These are phyloP conservation scores for Champsocephalus gunnari DNA, from an alignment of 2,797 vertebrate species.

Conservation along the genomic window DNA sequence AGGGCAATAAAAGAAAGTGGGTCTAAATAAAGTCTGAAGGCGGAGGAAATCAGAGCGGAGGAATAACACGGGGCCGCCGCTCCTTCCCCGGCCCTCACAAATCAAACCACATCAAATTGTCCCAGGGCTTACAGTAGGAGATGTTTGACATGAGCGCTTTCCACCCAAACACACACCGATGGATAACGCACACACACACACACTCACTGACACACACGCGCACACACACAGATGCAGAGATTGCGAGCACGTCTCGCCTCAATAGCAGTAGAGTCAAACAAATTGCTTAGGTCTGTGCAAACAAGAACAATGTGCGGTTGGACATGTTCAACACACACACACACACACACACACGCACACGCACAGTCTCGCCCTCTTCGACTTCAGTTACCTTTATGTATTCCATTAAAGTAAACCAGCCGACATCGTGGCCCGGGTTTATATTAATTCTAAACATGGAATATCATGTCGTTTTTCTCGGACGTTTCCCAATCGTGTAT, in stretches of 20 bases:
- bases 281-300: conserved; percentile 82
- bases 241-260: conserved; percentile 67
- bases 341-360: conserved; percentile 25
- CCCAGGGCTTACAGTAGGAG: conserved; percentile 59
- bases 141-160: conserved; percentile 62
- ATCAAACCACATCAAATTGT: conserved; percentile 71
- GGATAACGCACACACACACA: conserved; percentile 2
- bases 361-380: conserved; percentile 6
- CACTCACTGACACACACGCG: conserved; percentile 11
- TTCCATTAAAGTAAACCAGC: conserved; percentile 39
- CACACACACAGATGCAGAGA: conserved; percentile 62
- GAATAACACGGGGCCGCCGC: conserved; percentile 40
- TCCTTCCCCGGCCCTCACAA: conserved; percentile 46
- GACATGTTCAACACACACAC: conserved; percentile 59
- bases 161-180: conserved; percentile 20
- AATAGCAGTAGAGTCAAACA: conserved; percentile 72
- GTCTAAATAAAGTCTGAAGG: conserved; percentile 66
- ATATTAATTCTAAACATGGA: conserved; percentile 53
- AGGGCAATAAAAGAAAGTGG: conserved; percentile 29
- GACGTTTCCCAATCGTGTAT: conserved; percentile 46
- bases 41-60: conserved; percentile 63
- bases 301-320: conserved; percentile 77
- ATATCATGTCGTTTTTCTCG: conserved; percentile 35
- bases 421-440: conserved; percentile 38
- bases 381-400: conserved; percentile 64